Evolutionary conservation across 2,113 vertebrate species (phyloP).

Genomic region (Elachura formosa): DNA sequence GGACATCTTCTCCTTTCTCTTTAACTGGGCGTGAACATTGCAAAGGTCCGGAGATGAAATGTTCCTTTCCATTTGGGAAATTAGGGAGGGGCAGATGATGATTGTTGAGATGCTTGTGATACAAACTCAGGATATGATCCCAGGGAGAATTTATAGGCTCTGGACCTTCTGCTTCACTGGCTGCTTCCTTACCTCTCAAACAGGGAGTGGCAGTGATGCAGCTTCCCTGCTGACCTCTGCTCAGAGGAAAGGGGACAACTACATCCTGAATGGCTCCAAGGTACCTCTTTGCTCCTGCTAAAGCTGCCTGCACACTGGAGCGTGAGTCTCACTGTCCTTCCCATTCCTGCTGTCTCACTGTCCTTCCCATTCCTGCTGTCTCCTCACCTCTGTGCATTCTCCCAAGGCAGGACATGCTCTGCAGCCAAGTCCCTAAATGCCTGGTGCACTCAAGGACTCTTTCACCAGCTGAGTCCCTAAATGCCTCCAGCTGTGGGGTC

Average conservation of each 20-base stretch:
- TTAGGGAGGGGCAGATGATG: background rate
- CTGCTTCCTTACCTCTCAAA: background rate
- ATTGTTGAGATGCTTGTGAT: rapidly evolving
- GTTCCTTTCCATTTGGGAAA: background rate
- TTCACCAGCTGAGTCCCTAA: background rate
- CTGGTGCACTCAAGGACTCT: too few species aligned
- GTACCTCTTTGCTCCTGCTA: constrained; percentile 64
- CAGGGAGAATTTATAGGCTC: background rate
- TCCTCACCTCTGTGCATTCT: background rate
- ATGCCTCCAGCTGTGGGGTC: background rate
- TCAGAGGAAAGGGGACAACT: constrained; percentile 81
- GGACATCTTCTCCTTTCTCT: background rate
- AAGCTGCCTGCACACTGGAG: background rate
- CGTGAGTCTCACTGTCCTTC: background rate
- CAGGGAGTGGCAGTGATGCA: constrained; percentile 94
- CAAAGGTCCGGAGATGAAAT: background rate
- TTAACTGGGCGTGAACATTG: background rate
- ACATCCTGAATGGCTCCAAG: constrained; percentile 94
- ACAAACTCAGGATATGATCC: background rate
- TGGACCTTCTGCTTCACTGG: background rate
- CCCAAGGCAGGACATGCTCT: background rate
- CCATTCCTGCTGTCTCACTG: background rate
- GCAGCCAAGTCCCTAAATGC: background rate
- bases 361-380: background rate
- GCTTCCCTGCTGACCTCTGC: constrained; percentile 90